Base-by-base conservation (phyloP, 2,113 vertebrate genomes). In the Chloroceryle aenea region DNA sequence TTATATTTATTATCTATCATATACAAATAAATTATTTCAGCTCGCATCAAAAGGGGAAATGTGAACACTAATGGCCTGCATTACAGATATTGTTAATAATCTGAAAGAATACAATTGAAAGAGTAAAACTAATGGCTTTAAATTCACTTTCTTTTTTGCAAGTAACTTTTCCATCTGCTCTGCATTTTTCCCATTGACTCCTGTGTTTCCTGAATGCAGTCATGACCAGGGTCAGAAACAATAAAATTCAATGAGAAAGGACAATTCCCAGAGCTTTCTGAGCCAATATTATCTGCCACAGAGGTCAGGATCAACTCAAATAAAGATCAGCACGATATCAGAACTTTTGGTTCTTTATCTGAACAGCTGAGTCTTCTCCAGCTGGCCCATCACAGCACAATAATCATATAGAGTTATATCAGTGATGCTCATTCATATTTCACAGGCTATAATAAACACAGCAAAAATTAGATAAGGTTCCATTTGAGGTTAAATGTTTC, bases 401-500 rank as follows among this genome's bases (percentile, higher is more conserved):
- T 40, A 84, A 90, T 88, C 75, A 30, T 27, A 71, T 43, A 21
- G 89, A 92, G 40, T 62, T 79, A 48, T 89, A 85, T 50, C 92
- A 85, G 90, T 38, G 91, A 88, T 78, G 73, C 77, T 90, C 92
- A 89, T 87, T 95, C 92, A 61, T 94, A 79, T 93, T 93, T 91
- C 92, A 89, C 86, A 89, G 92, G 86, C 95, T 95, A 89, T 85
- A 95, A 95, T 96, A 96, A 96, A 95, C 90, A 90, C 69, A 73
- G 94, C 92, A 96, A 96, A 97, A 96, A 94, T 97, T 78, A 94
- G 86, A 94, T 50, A 80, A 89, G 93, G 95, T 87, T 95, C 93
- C 83, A 69, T 93, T 74, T 93, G 94, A 97, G 96, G 97, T 96
- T 92, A 96, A 94, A 93, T 94, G 75, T 97, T 96, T 97, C 92